Evolutionary conservation across 53 echinoderm and acorn worm genomes (phyloP), one percentile per base, ranked within the genome.

Genomic region (Temnopleurus reevesii): DNA sequence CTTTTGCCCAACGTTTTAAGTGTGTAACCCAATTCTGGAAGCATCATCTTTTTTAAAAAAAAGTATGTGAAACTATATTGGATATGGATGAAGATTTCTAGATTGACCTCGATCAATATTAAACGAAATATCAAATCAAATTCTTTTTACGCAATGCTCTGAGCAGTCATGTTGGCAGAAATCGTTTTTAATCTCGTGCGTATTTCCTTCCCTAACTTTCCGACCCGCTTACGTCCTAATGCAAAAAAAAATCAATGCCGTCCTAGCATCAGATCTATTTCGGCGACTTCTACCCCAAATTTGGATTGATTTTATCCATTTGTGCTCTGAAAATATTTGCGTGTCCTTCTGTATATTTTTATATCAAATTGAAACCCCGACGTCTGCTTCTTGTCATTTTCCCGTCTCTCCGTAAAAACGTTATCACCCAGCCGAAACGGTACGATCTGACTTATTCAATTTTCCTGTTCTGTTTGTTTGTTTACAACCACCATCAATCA

Each of bases 261-360:
- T 19, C 41, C 36, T 10, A 71, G 41, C n/a, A 71, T 71, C 71
- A 19, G 71, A 71, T 71, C 41, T 71, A 71, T 41, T 71, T 71
- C 7, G n/a, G 36, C 71, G 7, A 41, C 41, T 38, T 71, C 38
- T 71, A 21, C 41, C 21, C 28, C 38, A 38, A 71, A 2, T 23
- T 19, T 41, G 36, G 71, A 71, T 71, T 71, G 71, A 71, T 71
- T 43, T 71, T n/a, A 41, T 21, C 41, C 71, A 71, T 71, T 71
- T 71, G 71, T 71, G 41, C 71, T 38, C 36, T 71, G 41, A 71
- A 71, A 71, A 71, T 71, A 71, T 71, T 71, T 71, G 71, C 41
- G 36, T 41, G 7, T 71, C 71, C 71, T 71, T 71, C 71, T 41
- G 71, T 31, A 5, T 31, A 17, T 71, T 71, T 71, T 19, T 71